Evolutionary conservation across 1,140 invertebrate species (phyloP).

Genomic region (Pectinophora gossypiella): DNA sequence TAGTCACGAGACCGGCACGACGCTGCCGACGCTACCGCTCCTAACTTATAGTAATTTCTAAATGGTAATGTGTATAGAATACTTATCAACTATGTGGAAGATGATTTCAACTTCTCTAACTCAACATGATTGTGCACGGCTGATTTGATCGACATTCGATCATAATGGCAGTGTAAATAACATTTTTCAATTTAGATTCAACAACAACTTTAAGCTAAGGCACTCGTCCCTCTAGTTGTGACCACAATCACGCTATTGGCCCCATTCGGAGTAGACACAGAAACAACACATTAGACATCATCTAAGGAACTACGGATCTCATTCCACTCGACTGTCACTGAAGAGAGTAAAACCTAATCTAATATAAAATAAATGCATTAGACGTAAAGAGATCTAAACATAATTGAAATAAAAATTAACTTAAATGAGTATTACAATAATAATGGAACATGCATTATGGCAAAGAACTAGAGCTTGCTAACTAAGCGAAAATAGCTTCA

Average conservation of each 20-base stretch:
- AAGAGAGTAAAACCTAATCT: conserved; percentile 19
- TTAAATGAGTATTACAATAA: conserved; percentile 75
- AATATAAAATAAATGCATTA: conserved; percentile 73
- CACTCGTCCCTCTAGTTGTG: conserved; percentile 41
- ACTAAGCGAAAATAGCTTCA: conserved; percentile 73
- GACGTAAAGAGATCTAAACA: conserved; percentile 73
- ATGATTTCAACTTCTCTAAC: conserved; percentile 45
- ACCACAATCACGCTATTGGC: conserved; percentile 41
- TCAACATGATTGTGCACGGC: conserved; percentile 39
- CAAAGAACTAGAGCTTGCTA: conserved; percentile 72
- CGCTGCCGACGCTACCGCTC: conserved; percentile 20
- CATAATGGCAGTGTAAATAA: conserved; percentile 44
- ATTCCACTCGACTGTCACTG: conserved; percentile 27
- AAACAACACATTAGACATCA: conserved; percentile 31
- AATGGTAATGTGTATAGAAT: conserved; percentile 70
- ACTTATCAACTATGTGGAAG: conserved; percentile 66
- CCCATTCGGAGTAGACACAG: conserved; percentile 26
- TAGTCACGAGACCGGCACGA: background rate
- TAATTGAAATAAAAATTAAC: conserved; percentile 71
- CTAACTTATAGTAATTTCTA: conserved; percentile 55
- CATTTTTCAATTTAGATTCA: conserved; percentile 21
- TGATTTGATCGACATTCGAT: conserved; percentile 20
- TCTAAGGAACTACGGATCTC: conserved; percentile 45
- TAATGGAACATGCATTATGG: conserved; percentile 77
- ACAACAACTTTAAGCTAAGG: conserved; percentile 46